Evolutionary conservation across 2,888 invertebrate genomes (phyloP), one percentile per base, ranked within the genome.

Genomic region (Cephus nigrinus): DNA sequence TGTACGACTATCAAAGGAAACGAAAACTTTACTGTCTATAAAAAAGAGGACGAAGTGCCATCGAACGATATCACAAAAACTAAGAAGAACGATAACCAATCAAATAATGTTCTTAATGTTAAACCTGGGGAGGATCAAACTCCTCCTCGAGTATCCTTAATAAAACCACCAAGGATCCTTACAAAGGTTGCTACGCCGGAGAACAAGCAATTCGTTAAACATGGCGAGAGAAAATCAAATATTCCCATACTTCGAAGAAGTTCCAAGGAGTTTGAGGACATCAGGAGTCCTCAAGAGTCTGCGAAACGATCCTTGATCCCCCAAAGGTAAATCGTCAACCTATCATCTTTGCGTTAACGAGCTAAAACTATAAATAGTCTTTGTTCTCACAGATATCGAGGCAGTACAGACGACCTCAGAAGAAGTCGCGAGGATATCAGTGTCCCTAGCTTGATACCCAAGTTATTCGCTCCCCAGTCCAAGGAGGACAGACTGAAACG

Each of bases 291-390:
- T 0, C 88, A 91, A 40, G 91, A 91, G 76, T 87, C 89, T 68
- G 86, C 90, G 4, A 91, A 90, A 82, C 88, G 90, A 73, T 91
- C 91, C n/a, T 81, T 91, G 72, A 91, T 91, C 81, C 91, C 91
- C n/a, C 90, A 89, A 80, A 90, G 91, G 91, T 90, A 80, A 55
- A 23, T 9, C 69, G 68, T 77, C n/a, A n/a, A 35, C 32, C 40
- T 23, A 55, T 55, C 2, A 23, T 9, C 40, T 23, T 55, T 55
- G 36, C 30, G 11, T 74, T n/a, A 74, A 31, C 11, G 12, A 36
- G 33, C 74, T 74, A 11, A 35, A 36, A 23, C 55, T 36, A 9
- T 55, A 55, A 55, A 9, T 23, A 23, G 23, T 4, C 23, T 55
- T 55, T 55, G 23, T 55, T 23, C 12, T 78, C 77, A 2, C 77